A percentile compares a stretch with the other conserved stretches of the same genome.
phyloP scores from a whole-genome alignment of 1,140 invertebrate species.

The roundworm (Caenorhabditis elegans) region WBcel235 BX284604.4:7807501-7808000 shows the following conservation, averaged over 20 bases:
- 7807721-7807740: conserved; percentile 13
- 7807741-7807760: neutral
- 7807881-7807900: neutral
- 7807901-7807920: neutral
- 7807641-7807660: neutral
- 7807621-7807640: neutral
- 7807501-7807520: too few species aligned
- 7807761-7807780: neutral
- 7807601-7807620: neutral
- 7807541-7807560: neutral
- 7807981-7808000: too few species aligned
- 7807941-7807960: neutral
- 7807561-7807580: neutral
- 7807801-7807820: neutral
- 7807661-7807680: neutral
- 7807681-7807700: neutral
- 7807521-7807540: neutral
- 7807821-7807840: neutral
- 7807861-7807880: too few species aligned
- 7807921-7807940: neutral
- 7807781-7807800: conserved; percentile 9
- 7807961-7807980: too few species aligned
- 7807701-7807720: neutral
- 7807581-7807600: neutral
- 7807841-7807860: neutral